A percentile compares a stretch with the other conserved stretches of the same genome.
phyloP scores from a whole-genome alignment of 2,113 vertebrate species.

The Dissostichus mawsoni region DNA sequence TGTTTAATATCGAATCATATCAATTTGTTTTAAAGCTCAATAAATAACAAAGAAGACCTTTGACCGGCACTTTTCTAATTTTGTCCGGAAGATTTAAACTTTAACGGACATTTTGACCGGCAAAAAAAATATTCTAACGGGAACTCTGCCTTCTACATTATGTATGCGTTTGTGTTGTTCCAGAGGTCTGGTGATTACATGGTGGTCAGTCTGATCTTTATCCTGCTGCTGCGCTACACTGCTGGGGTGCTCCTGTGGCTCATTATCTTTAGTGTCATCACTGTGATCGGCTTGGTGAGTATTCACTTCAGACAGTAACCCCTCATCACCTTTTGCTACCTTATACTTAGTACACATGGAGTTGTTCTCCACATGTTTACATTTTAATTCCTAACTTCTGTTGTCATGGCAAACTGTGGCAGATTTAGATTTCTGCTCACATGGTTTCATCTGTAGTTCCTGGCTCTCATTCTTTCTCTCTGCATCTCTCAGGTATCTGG shows the following conservation, averaged over 20 bases:
- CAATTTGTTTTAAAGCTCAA: too few relatives aligned
- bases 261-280: slow-evolving; percentile 89
- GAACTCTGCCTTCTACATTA: too few relatives aligned
- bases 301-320: neutral
- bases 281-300: slow-evolving; percentile 88
- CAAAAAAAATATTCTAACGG: too few relatives aligned
- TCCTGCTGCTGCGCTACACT: slow-evolving; percentile 91
- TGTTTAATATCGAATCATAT: too few relatives aligned
- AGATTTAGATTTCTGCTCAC: neutral
- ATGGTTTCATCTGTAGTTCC: neutral
- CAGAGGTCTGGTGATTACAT: slow-evolving; percentile 92
- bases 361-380: slow-evolving; percentile 5
- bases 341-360: neutral
- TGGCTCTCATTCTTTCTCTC: neutral
- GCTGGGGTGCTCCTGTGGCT: slow-evolving; percentile 94
- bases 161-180: slow-evolving; percentile 45
- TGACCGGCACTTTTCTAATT: too few relatives aligned
- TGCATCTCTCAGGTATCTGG: slow-evolving; percentile 87
- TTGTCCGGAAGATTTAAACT: too few relatives aligned
- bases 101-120: too few relatives aligned
- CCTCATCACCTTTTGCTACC: neutral
- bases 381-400: neutral
- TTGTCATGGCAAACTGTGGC: slow-evolving; percentile 8
- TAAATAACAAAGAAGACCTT: too few relatives aligned
- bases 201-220: slow-evolving; percentile 91